Conservation (phyloP, 2,113 vertebrate species). For the Balaeniceps rex region DNA sequence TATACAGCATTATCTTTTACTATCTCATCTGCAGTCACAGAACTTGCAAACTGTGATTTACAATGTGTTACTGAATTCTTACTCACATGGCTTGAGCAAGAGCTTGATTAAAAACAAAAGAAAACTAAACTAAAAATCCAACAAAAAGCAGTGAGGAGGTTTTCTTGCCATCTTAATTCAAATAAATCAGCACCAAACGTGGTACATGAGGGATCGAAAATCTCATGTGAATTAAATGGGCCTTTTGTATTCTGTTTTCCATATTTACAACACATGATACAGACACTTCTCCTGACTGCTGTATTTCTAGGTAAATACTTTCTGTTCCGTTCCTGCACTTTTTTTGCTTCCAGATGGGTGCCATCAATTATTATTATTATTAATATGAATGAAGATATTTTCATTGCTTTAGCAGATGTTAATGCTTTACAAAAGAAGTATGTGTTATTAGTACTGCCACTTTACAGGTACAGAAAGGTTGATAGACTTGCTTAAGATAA, state of each 20-base stretch:
- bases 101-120: slow-evolving; percentile 59
- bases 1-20: slow-evolving; percentile 45
- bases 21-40: slow-evolving; percentile 45
- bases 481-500: neutral
- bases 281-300: neutral
- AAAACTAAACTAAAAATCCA: slow-evolving; percentile 8
- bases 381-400: neutral
- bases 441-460: neutral
- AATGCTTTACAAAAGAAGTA: neutral
- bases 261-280: slow-evolving; percentile 29
- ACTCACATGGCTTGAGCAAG: slow-evolving; percentile 29
- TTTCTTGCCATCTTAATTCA: slow-evolving; percentile 45
- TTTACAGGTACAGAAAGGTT: neutral
- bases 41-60: slow-evolving; percentile 55
- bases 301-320: neutral
- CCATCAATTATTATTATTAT: neutral
- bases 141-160: neutral
- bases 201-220: neutral
- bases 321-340: neutral
- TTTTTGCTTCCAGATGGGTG: slow-evolving; percentile 1
- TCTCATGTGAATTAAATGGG: slow-evolving; percentile 8
- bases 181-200: slow-evolving; percentile 26
- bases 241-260: slow-evolving; percentile 27
- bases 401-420: slow-evolving; percentile 18
- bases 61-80: slow-evolving; percentile 39